Conservation (phyloP, 2,888 invertebrate species). For the Iselma pallidipennis region DNA sequence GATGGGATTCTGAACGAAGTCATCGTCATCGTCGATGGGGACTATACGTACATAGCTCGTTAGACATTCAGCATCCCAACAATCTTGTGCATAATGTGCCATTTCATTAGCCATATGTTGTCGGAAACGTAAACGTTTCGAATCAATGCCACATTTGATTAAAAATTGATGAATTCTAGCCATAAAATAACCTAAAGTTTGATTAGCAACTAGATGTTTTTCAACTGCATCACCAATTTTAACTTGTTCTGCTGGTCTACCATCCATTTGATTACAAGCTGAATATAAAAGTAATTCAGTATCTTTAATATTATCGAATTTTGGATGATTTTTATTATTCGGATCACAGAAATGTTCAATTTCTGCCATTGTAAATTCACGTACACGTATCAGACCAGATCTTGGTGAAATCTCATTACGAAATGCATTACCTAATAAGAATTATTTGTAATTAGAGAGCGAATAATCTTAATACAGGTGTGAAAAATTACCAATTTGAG, state of each 20-base stretch:
- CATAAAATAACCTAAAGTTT: conserved; percentile 98
- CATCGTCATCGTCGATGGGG: background rate
- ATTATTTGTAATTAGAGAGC: background rate
- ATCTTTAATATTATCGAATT: conserved; percentile 79
- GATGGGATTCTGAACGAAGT: too few relatives aligned
- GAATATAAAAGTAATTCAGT: conserved; percentile 85
- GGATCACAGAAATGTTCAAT: conserved; percentile 99
- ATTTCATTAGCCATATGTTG: conserved; percentile 99
- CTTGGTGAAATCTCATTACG: conserved; percentile 99
- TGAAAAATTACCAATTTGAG: conserved; percentile 96
- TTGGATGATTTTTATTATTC: conserved; percentile 81
- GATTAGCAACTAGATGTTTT: conserved; percentile 86
- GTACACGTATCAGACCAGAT: conserved; percentile 91
- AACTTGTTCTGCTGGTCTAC: conserved; percentile 76
- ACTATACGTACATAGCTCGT: conserved; percentile 79
- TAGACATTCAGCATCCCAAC: conserved; percentile 99
- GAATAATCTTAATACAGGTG: too few relatives aligned
- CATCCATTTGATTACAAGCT: conserved; percentile 97
- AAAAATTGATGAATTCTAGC: conserved; percentile 92
- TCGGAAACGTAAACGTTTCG: conserved; percentile 85
- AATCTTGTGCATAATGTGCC: conserved; percentile 99
- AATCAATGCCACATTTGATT: conserved; percentile 84
- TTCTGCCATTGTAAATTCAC: conserved; percentile 99
- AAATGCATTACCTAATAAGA: conserved; percentile 77
- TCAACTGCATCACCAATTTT: conserved; percentile 90